Evolutionary conservation across 35 echinoderm and acorn worm species (phyloP), one percentile per base, ranked within the genome.

Genomic region (Stichopus chloronotus): DNA sequence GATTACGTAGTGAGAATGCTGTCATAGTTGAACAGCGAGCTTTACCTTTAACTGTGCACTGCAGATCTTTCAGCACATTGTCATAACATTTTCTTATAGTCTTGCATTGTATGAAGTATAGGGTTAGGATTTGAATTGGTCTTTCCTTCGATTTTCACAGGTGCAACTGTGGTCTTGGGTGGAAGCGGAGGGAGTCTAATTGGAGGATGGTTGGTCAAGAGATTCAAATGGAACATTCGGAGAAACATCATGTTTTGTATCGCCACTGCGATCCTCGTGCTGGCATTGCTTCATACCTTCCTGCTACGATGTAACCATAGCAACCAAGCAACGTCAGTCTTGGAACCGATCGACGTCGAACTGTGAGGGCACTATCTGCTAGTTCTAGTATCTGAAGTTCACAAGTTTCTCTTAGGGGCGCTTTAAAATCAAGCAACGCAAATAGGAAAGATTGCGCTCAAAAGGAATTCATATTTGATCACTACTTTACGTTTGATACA

Each of bases 181-280:
- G 92, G 58, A 14, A 74, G 63, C 56, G 81, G 82, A 4, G 92
- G 92, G 53, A 93, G 59, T 20, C 1, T 86, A 19, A 52, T 58
- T 3, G 92, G 92, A 8, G 92, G 92, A 93, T 93, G 82, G 92
- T 54, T 93, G 3, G 82, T 93, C 17, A 93, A 87, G 83, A 93
- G 63, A 65, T 93, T 76, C 56, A 14, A 59, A 52, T 72, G 78
- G 79, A 72, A 85, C 53, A 80, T 93, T 22, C 58, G 59, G 17
- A 7, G 30, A 22, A 76, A 76, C 25, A 16, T 93, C 7, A 76
- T 57, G 59, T 87, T 86, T 20, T 93, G 56, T 30, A 87, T 87
- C 8, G 19, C 69, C 7, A 23, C 17, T 8, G 21, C 68, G 11
- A 21, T 78, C 7, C 10, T 52, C 3, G 8, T 30, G 4, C 22